Evolutionary conservation across 2,113 vertebrate genomes (phyloP).

Genomic region (Apeltes quadracus): DNA sequence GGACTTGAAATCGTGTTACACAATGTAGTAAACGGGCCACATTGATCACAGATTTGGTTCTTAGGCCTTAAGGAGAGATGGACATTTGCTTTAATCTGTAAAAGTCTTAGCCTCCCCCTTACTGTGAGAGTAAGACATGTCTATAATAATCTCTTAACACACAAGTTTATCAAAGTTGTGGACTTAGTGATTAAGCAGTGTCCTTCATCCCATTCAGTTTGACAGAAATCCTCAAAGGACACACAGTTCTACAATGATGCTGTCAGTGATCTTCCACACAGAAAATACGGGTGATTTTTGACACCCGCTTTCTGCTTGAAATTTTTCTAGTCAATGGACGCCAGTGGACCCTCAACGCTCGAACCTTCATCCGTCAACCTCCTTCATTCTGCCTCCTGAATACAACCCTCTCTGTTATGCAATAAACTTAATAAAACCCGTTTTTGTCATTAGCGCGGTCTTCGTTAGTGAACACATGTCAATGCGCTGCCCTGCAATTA

Average conservation of each 20-base stretch:
- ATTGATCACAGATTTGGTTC: not conserved
- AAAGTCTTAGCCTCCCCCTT: constrained; percentile 30
- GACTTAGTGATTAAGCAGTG: not conserved
- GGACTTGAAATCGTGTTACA: not conserved
- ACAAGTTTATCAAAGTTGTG: constrained; percentile 33
- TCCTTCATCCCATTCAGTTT: not conserved
- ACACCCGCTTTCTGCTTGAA: not conserved
- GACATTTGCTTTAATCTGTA: constrained; percentile 27
- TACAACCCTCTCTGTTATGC: too few species aligned
- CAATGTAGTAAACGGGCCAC: not conserved
- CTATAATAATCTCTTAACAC: constrained; percentile 33
- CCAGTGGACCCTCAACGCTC: too few species aligned
- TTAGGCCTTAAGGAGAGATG: constrained; percentile 9
- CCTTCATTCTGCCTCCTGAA: too few species aligned
- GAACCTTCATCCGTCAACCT: too few species aligned
- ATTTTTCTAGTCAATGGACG: not conserved
- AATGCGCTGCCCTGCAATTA: not conserved
- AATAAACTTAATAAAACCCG: too few species aligned
- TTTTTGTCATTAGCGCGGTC: too few species aligned
- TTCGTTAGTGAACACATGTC: not conserved
- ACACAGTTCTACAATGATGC: not conserved
- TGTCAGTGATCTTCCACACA: not conserved
- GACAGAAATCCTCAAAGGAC: not conserved
- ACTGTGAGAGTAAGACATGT: constrained; percentile 24
- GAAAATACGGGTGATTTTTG: not conserved